Base-by-base conservation (phyloP, 1,140 invertebrate genomes). In the Battus philenor region DNA sequence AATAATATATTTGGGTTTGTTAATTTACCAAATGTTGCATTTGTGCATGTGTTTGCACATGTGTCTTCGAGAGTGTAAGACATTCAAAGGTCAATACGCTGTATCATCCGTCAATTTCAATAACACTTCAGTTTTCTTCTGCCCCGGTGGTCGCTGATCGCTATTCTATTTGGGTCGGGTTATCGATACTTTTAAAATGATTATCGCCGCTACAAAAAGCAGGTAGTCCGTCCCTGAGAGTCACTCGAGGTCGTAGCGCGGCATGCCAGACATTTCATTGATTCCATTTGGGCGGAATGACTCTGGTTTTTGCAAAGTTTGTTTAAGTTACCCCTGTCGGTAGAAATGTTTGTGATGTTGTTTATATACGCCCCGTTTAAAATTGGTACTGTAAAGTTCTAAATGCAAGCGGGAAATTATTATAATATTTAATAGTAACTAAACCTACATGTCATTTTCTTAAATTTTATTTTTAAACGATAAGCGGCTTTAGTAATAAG, bases 191-290 rank as follows among this genome's bases (percentile, higher is more conserved):
- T 75, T 58, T 70, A 58, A 54, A 56, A 44, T 47, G 55, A 56
- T 64, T 70, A 75, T 67, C 67, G 59, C 36, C 12, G 50, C 52
- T 64, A 71, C 62, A 76, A 76, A 77, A 68, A 73, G 64, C 76
- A 80, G 76, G 76, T 80, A 80, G 73, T 68, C 59, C 54, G 59
- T 78, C 77, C 78, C 57, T 59, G 54, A 66, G 75, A 60, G 54
- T 41, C 51, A 62, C 58, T 68, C 50, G 58, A 68, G 57, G 59
- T 50, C 59, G 47, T 39, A 52, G 44, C 58, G 50, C 50, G 39
- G 53, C 53, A 50, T 58, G 50, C 58, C 59, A 54, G 15, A 54
- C 50, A 54, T 65, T 65, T 68, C 70, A 77, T 71, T 74, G 59
- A 58, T 30, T 50, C 59, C 50, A 33, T 59, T 61, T 54, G 50